phyloP scores from a whole-genome alignment of 2,113 vertebrate species.

The Alethe diademata region DNA sequence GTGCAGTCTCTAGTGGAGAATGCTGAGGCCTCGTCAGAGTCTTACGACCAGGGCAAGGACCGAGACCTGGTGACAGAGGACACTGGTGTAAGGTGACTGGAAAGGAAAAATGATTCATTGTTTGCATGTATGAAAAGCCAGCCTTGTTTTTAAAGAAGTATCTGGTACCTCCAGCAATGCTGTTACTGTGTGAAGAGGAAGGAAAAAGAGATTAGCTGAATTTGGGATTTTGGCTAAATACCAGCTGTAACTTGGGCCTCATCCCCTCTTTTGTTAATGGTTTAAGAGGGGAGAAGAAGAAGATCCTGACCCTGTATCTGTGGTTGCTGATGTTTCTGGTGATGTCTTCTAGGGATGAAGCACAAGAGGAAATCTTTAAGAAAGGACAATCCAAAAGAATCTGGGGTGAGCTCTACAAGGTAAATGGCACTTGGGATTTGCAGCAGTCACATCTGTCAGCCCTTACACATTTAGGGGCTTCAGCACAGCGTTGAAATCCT shows the following conservation, averaged over 20 bases:
- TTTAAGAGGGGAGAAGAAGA: not conserved
- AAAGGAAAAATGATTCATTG: not conserved
- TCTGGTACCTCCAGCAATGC: not conserved
- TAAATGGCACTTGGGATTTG: not conserved
- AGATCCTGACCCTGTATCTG: not conserved
- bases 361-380: slow-evolving; percentile 92
- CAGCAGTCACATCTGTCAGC: not conserved
- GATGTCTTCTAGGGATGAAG: slow-evolving; percentile 80
- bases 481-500: not conserved
- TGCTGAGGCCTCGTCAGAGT: slow-evolving; percentile 77
- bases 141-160: not conserved
- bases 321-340: slow-evolving; percentile 27
- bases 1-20: slow-evolving; percentile 86
- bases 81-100: slow-evolving; percentile 87
- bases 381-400: slow-evolving; percentile 97
- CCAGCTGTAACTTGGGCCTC: not conserved
- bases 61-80: slow-evolving; percentile 88
- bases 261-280: not conserved
- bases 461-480: not conserved
- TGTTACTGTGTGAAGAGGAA: not conserved
- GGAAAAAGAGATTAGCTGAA: not conserved
- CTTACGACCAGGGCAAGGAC: slow-evolving; percentile 84
- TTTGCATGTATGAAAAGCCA: not conserved
- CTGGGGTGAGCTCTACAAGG: slow-evolving; percentile 99
- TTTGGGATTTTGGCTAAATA: not conserved